Conservation (phyloP, 2,888 invertebrate genomes). For the Drosophila kambysellisi region DNA sequence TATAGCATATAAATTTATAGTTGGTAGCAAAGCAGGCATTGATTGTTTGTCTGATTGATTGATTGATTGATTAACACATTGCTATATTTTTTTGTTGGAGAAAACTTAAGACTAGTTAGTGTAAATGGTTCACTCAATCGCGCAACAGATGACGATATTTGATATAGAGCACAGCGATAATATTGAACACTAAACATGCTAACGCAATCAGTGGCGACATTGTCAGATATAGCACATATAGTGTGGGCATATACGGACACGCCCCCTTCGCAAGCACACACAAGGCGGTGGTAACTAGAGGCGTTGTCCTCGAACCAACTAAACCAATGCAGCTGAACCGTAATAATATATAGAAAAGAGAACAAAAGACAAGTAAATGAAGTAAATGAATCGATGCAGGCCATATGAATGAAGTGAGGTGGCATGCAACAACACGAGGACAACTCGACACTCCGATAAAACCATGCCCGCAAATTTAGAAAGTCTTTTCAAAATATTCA, state of each 20-base stretch:
- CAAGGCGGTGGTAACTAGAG: conserved; percentile 69
- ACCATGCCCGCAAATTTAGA: neutral
- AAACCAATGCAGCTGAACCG: conserved; percentile 73
- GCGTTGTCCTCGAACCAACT: conserved; percentile 53
- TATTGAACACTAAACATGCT: conserved; percentile 83
- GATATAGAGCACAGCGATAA: conserved; percentile 75
- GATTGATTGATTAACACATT: conserved; percentile 11
- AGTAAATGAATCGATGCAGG: conserved; percentile 31
- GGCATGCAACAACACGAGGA: conserved; percentile 13
- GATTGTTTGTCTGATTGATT: conserved; percentile 21
- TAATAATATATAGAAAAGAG: conserved; percentile 25
- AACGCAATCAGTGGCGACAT: conserved; percentile 83
- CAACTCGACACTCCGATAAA: neutral
- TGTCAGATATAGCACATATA: conserved; percentile 82
- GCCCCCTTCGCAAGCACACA: conserved; percentile 82
- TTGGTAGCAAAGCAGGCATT: conserved; percentile 32
- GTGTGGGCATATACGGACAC: conserved; percentile 83
- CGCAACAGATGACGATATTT: conserved; percentile 72
- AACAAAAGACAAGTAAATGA: conserved; percentile 56
- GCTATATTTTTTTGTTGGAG: conserved; percentile 2
- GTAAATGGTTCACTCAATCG: conserved; percentile 30
- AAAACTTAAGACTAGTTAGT: conserved; percentile 26
- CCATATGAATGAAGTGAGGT: conserved; percentile 29
- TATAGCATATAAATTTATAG: conserved; percentile 8
- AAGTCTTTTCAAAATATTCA: neutral